Conservation (phyloP, 2,113 vertebrate species). For the Macrotis lagotis region DNA sequence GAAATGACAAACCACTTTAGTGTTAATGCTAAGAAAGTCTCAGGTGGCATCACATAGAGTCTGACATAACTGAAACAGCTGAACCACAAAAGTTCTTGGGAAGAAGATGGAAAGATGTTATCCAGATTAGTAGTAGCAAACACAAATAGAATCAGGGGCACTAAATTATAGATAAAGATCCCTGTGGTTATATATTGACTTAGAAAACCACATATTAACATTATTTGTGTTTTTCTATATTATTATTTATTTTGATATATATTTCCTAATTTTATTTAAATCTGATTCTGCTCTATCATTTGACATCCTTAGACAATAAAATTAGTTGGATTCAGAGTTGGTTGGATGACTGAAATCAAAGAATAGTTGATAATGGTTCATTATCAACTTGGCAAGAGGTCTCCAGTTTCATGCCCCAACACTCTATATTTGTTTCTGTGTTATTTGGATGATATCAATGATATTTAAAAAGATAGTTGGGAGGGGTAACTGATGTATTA, state of each 20-base stretch:
- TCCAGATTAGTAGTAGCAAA: background rate
- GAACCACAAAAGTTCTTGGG: background rate
- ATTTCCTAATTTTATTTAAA: background rate
- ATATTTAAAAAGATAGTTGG: background rate
- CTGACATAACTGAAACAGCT: background rate
- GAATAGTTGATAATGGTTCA: background rate
- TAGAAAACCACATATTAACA: background rate
- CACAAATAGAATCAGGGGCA: background rate
- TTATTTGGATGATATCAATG: background rate
- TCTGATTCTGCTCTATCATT: background rate
- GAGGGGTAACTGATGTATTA: background rate
- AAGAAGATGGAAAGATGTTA: background rate
- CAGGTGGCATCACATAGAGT: background rate
- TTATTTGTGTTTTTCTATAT: background rate
- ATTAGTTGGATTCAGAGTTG: background rate
- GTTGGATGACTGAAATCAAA: background rate
- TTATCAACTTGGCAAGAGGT: background rate
- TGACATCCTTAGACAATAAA: background rate
- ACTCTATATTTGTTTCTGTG: background rate
- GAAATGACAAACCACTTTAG: background rate
- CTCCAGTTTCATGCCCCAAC: background rate
- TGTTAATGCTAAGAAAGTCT: background rate
- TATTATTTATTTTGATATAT: background rate
- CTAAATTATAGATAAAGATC: background rate
- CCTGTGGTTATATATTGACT: background rate